Percentiles rank a stretch among this genome's conserved stretches.
Evolutionary conservation across 2,113 vertebrate species (phyloP).

Genomic region (Cygnus buccinator): DNA sequence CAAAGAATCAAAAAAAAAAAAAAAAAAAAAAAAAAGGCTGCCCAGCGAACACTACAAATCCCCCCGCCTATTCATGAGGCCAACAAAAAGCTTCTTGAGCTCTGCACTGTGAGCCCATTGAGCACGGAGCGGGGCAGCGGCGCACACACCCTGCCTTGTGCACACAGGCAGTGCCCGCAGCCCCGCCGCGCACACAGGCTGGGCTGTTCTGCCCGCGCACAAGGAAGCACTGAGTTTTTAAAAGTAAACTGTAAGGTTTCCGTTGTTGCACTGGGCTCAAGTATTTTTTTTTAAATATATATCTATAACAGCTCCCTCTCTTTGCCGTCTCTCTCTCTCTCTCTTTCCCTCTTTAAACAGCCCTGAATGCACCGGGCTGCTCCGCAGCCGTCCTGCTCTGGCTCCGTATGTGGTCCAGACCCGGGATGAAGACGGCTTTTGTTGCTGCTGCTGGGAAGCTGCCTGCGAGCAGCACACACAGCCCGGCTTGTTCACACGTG

Average conservation of each 20-base stretch:
- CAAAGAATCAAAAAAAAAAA: neutral
- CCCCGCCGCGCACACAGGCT: constrained; percentile 51
- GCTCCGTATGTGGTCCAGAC: constrained; percentile 74
- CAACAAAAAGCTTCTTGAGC: constrained; percentile 82
- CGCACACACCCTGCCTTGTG: constrained; percentile 66
- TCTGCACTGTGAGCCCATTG: constrained; percentile 81
- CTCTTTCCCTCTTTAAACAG: constrained; percentile 60
- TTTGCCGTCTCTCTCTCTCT: constrained; percentile 43
- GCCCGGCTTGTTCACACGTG: constrained; percentile 61
- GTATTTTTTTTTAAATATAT: constrained; percentile 18
- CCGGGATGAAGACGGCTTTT: constrained; percentile 74
- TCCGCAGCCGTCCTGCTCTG: constrained; percentile 49
- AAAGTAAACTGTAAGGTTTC: constrained; percentile 84
- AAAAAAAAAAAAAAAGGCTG: constrained; percentile 16
- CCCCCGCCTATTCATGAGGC: constrained; percentile 74
- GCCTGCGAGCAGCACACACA: constrained; percentile 71
- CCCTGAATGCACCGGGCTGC: constrained; percentile 62
- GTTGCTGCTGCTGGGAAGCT: constrained; percentile 71
- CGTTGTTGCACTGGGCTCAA: constrained; percentile 79
- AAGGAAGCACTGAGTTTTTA: constrained; percentile 82
- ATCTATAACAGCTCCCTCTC: constrained; percentile 67
- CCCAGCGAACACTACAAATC: constrained; percentile 55
- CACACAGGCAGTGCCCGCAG: constrained; percentile 70
- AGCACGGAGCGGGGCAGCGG: constrained; percentile 58
- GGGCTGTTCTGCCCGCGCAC: constrained; percentile 72